Evolutionary conservation across 2,888 invertebrate species (phyloP), one percentile per base, ranked within the genome.

Genomic region (Rhamnusium bicolor): DNA sequence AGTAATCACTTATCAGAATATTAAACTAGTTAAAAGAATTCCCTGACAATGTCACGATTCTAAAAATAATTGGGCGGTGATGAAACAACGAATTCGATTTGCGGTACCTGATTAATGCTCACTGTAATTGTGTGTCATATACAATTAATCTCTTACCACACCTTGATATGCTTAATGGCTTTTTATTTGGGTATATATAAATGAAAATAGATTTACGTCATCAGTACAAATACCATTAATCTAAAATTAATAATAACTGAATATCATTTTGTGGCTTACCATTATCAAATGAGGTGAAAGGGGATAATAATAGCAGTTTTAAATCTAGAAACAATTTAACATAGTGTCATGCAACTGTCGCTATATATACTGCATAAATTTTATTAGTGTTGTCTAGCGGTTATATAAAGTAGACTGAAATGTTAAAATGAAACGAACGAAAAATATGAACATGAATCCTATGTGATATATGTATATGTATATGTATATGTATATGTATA

Each of bases 121-220:
- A n/a, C 40, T 40, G 40, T 40, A 40, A 40, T 40, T 40, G 40
- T 72, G 69, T 74, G 74, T 72, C 74, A 69, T 69, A 72, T 51
- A 54, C 69, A 69, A 74, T 74, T 74, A 74, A 74, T 71, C 71
- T 72, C 47, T 4, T 19, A 60, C 71, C 74, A 32, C 74, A 69
- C 74, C 74, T 74, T 69, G 65, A 72, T 74, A 61, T 29, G 65
- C 49, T 54, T 74, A 74, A 74, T 74, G 71, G 74, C 74, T 72
- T 72, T 74, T 74, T 74, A 74, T 74, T 74, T 69, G 32, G 65
- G 58, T 32, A 27, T 47, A 58, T 58, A 29, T 56, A 63, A 70
- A 70, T 63, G 54, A 46, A 69, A 73, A 73, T 73, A 73, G 69
- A 66, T 73, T 66, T 60, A 10, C 69, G 72, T 72, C 66, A 69